Conservation (phyloP, 92 coral and sea anemone genomes). For the Epizoanthus rinbou region DNA sequence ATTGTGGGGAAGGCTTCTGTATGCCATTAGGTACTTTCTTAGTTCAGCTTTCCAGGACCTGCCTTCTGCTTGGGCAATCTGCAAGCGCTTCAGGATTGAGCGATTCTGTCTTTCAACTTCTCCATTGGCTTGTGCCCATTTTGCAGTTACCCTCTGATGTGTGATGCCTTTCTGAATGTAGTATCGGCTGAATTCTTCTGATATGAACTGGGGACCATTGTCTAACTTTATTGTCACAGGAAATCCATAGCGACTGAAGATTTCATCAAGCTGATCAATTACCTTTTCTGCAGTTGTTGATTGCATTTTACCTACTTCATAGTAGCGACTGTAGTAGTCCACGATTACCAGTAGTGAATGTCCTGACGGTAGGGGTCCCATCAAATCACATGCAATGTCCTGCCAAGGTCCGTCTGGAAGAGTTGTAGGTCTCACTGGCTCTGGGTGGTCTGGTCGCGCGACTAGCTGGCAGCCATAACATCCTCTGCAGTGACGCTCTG, state of each 20-base stretch:
- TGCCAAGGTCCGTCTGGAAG: constrained; percentile 59
- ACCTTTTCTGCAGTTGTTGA: constrained; percentile 50
- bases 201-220: constrained; percentile 59
- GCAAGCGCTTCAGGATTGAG: constrained; percentile 50
- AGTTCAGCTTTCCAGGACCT: constrained; percentile 47
- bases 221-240: constrained; percentile 52
- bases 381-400: constrained; percentile 50
- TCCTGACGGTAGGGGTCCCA: constrained; percentile 65
- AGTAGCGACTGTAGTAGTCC: constrained; percentile 59
- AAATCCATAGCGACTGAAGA: constrained; percentile 54
- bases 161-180: constrained; percentile 52
- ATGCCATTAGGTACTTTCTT: constrained; percentile 42
- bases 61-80: constrained; percentile 64
- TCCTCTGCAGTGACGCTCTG: constrained; percentile 52
- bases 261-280: constrained; percentile 32
- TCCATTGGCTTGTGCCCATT: constrained; percentile 65
- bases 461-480: constrained; percentile 58
- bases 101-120: constrained; percentile 56
- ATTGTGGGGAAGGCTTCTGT: constrained; percentile 46
- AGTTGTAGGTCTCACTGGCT: constrained; percentile 51
- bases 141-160: constrained; percentile 54
- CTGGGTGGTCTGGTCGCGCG: constrained; percentile 60
- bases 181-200: constrained; percentile 47
- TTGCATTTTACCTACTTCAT: constrained; percentile 51
- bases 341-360: constrained; percentile 51